Evolutionary conservation across 2,888 invertebrate species (phyloP).

Genomic region (Ceraclea dissimilis): DNA sequence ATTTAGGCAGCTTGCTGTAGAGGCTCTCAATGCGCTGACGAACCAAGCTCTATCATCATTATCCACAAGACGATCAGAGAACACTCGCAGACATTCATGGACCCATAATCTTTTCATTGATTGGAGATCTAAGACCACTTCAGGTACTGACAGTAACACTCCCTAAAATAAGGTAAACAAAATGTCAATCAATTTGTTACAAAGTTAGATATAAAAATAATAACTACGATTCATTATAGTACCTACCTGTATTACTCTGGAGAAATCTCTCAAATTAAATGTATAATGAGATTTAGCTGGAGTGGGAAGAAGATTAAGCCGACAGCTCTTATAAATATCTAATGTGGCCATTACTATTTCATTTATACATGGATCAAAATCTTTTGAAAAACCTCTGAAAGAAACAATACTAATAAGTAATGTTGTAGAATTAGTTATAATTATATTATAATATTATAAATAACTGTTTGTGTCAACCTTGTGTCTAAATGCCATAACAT

Average conservation of each 20-base stretch:
- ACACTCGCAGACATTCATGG: slow-evolving; percentile 88
- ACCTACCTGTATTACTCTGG: slow-evolving; percentile 82
- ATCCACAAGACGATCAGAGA: slow-evolving; percentile 85
- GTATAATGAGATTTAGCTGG: slow-evolving; percentile 92
- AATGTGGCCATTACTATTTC: slow-evolving; percentile 83
- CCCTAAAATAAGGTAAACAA: too few species aligned
- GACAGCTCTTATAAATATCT: slow-evolving; percentile 77
- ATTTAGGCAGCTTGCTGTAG: slow-evolving; percentile 53
- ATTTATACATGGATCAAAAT: slow-evolving; percentile 87
- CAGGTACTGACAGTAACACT: slow-evolving; percentile 83
- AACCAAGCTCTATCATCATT: slow-evolving; percentile 78
- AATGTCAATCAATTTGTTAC: background rate
- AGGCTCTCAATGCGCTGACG: slow-evolving; percentile 57
- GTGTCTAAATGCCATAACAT: slow-evolving; percentile 93
- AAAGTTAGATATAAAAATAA: background rate
- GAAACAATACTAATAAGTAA: slow-evolving; percentile 4
- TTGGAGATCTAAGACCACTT: slow-evolving; percentile 76
- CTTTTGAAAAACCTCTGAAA: slow-evolving; percentile 83
- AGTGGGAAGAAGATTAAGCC: slow-evolving; percentile 78
- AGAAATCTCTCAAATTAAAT: slow-evolving; percentile 91
- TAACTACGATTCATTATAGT: too few species aligned
- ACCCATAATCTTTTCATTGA: slow-evolving; percentile 91
- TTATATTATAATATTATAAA: background rate
- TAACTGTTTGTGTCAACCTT: slow-evolving; percentile 51
- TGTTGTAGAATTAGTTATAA: background rate